These are phyloP conservation scores for Takifugu bimaculatus DNA, from an alignment of 2,113 vertebrate genomes.

Conservation along the genomic window DNA sequence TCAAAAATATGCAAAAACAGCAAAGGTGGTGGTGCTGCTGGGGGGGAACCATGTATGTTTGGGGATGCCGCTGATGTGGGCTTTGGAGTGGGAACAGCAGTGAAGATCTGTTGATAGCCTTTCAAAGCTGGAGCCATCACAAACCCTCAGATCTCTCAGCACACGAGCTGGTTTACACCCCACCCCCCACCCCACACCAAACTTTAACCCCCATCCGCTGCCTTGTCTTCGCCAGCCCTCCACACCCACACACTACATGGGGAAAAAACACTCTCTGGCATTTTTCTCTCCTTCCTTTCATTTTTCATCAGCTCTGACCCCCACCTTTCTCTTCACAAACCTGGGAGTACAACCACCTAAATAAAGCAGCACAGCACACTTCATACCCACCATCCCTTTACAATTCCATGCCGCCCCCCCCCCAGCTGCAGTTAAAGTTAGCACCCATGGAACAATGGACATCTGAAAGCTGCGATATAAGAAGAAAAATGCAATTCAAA, in stretches of 20 bases:
- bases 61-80: slow-evolving; percentile 40
- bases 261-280: slow-evolving; percentile 41
- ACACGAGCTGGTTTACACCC: slow-evolving; percentile 37
- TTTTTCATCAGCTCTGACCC: slow-evolving; percentile 51
- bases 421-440: slow-evolving; percentile 25
- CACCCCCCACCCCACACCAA: slow-evolving; percentile 16
- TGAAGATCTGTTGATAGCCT: slow-evolving; percentile 31
- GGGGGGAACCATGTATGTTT: slow-evolving; percentile 46
- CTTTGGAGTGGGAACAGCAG: slow-evolving; percentile 28
- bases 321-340: slow-evolving; percentile 44
- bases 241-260: slow-evolving; percentile 11
- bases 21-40: not conserved
- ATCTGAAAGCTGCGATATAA: not conserved
- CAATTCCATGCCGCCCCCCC: slow-evolving; percentile 35
- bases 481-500: too few species aligned
- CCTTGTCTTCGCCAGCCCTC: slow-evolving; percentile 17
- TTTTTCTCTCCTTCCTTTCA: slow-evolving; percentile 28
- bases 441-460: not conserved
- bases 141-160: slow-evolving; percentile 52
- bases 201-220: slow-evolving; percentile 37
- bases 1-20: not conserved
- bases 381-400: slow-evolving; percentile 46
- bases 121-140: slow-evolving; percentile 37
- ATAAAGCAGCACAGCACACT: slow-evolving; percentile 60
- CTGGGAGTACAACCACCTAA: slow-evolving; percentile 50